phyloP scores from a whole-genome alignment of 2,888 invertebrate species.

The Latrodectus elegans region DNA sequence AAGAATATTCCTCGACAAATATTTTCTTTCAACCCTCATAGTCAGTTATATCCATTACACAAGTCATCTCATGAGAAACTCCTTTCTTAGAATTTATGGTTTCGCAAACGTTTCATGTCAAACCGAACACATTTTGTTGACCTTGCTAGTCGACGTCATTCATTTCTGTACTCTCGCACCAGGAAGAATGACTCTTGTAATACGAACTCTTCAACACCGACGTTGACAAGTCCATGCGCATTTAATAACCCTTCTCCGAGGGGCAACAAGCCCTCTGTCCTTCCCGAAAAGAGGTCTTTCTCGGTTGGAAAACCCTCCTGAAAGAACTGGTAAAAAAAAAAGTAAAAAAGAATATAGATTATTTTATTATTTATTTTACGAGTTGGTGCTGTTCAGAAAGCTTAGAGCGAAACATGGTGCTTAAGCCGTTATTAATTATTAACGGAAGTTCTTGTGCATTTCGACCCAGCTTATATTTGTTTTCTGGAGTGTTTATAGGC shows the following conservation, averaged over 20 bases:
- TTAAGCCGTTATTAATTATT: slow-evolving; percentile 3
- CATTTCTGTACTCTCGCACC: not conserved
- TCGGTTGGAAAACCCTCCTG: not conserved
- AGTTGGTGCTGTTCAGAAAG: not conserved
- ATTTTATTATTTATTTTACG: too few species aligned
- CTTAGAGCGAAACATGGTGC: not conserved
- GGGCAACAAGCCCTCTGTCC: not conserved
- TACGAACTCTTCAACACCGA: not conserved
- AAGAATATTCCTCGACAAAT: too few species aligned
- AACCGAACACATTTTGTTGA: not conserved
- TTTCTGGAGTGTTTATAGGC: not conserved
- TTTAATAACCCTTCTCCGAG: not conserved
- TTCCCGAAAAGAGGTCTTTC: not conserved
- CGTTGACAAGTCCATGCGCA: not conserved
- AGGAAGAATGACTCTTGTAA: not conserved
- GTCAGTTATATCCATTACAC: too few species aligned
- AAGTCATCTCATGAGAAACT: too few species aligned
- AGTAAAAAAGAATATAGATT: too few species aligned
- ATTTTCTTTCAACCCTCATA: too few species aligned
- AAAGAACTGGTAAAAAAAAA: too few species aligned
- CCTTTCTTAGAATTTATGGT: too few species aligned
- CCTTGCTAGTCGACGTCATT: not conserved
- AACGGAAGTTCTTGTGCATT: not conserved
- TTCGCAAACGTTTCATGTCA: not conserved
- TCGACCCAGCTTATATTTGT: not conserved